These are phyloP conservation scores for Naja naja DNA, from an alignment of 2,113 vertebrate genomes.

Conservation along the genomic window DNA sequence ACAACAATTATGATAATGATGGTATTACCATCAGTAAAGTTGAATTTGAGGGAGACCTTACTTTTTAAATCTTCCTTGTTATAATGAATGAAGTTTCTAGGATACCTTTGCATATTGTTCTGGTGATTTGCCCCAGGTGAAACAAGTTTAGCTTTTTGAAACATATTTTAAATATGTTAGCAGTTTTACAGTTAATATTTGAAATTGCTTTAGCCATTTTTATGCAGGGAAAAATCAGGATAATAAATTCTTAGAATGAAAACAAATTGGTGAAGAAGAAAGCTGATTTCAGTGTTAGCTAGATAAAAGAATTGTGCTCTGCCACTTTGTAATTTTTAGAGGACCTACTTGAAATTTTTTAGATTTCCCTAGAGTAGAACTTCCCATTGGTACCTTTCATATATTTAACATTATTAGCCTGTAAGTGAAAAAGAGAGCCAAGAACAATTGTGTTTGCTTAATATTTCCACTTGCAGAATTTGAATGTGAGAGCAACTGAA, in stretches of 20 bases:
- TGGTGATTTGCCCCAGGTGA: neutral
- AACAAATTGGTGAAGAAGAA: neutral
- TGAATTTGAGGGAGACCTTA: neutral
- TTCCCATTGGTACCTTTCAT: neutral
- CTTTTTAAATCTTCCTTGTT: neutral
- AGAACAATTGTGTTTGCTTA: neutral
- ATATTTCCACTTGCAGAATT: neutral
- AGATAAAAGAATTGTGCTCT: neutral
- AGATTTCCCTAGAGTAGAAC: neutral
- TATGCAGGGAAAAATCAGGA: neutral
- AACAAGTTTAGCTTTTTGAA: neutral
- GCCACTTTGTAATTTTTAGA: neutral
- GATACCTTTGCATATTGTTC: neutral
- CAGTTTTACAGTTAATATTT: neutral
- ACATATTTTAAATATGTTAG: neutral
- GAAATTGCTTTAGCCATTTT: neutral
- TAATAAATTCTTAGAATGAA: neutral
- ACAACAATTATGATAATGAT: too few species aligned
- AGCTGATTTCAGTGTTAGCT: neutral
- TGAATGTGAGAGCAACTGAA: neutral
- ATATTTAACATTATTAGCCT: neutral
- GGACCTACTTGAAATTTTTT: neutral
- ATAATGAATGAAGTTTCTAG: neutral
- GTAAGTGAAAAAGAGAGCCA: slow-evolving; percentile 18
- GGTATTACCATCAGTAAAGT: neutral